Percentiles rank a stretch among this genome's conserved stretches.
Evolutionary conservation across 2,888 invertebrate species (phyloP).

Genomic region (Acleris emargana): DNA sequence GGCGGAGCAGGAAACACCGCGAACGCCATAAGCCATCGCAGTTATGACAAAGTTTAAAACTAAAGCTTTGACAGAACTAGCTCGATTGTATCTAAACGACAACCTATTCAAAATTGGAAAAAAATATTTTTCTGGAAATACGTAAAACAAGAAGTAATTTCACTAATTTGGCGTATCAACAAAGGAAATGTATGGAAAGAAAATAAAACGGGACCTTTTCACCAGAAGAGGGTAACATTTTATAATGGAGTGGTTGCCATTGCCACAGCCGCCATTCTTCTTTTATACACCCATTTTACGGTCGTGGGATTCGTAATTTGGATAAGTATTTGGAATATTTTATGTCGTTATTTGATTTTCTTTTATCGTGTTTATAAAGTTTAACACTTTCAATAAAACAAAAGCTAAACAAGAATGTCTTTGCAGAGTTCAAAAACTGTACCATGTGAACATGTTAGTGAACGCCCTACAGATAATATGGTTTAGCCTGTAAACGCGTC

Average conservation of each 20-base stretch:
- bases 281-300: constrained; percentile 22
- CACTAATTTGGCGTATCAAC: constrained; percentile 8
- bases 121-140: neutral
- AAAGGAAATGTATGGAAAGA: constrained; percentile 12
- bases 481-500: no score
- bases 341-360: neutral
- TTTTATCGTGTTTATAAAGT: neutral
- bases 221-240: constrained; percentile 18
- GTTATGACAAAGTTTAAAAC: constrained; percentile 20
- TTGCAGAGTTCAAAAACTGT: no score
- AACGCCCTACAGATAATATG: no score
- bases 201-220: constrained; percentile 10
- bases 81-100: constrained; percentile 1
- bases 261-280: constrained; percentile 15
- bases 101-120: neutral
- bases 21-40: constrained; percentile 3
- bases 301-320: constrained; percentile 1
- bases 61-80: neutral
- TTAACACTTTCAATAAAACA: neutral
- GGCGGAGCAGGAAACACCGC: constrained; percentile 12
- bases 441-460: no score
- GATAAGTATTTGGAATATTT: constrained; percentile 9
- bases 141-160: constrained; percentile 2
- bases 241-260: constrained; percentile 23
- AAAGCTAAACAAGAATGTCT: no score